Conservation (phyloP, 2,888 invertebrate genomes). For the Pelosia muscerda region DNA sequence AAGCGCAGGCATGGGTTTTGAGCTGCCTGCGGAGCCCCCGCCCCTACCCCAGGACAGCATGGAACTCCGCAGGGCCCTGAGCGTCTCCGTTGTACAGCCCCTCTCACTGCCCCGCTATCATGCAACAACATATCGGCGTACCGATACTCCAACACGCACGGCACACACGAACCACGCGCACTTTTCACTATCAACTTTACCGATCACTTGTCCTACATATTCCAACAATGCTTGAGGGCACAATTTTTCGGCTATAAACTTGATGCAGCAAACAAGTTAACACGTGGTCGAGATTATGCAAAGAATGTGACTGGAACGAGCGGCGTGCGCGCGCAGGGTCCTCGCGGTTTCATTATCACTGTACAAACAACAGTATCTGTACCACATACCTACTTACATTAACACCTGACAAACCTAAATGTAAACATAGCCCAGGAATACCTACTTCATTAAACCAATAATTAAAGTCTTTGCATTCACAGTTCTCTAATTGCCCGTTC, state of each 20-base stretch:
- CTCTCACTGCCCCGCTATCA: slow-evolving; percentile 73
- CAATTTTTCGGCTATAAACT: slow-evolving; percentile 27
- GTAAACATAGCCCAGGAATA: slow-evolving; percentile 60
- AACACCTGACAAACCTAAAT: slow-evolving; percentile 62
- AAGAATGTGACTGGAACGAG: slow-evolving; percentile 54
- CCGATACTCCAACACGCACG: slow-evolving; percentile 64
- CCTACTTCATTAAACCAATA: slow-evolving; percentile 48
- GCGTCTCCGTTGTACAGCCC: slow-evolving; percentile 85
- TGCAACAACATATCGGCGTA: slow-evolving; percentile 84
- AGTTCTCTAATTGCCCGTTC: slow-evolving; percentile 28
- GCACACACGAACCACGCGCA: slow-evolving; percentile 62
- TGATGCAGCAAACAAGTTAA: slow-evolving; percentile 43
- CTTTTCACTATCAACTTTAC: slow-evolving; percentile 63
- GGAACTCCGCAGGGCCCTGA: slow-evolving; percentile 82
- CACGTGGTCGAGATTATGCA: slow-evolving; percentile 63
- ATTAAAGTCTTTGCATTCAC: slow-evolving; percentile 34
- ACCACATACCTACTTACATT: slow-evolving; percentile 60
- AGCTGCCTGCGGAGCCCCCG: slow-evolving; percentile 66
- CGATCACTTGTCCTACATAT: slow-evolving; percentile 50
- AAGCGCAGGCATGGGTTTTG: slow-evolving; percentile 61
- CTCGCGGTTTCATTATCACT: slow-evolving; percentile 72
- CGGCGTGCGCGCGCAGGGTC: slow-evolving; percentile 63
- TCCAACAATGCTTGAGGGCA: slow-evolving; percentile 51
- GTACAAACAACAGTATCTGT: slow-evolving; percentile 77
- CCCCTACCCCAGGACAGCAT: slow-evolving; percentile 81